Conservation (phyloP, 2,113 vertebrate genomes). For the Tautogolabrus adspersus region DNA sequence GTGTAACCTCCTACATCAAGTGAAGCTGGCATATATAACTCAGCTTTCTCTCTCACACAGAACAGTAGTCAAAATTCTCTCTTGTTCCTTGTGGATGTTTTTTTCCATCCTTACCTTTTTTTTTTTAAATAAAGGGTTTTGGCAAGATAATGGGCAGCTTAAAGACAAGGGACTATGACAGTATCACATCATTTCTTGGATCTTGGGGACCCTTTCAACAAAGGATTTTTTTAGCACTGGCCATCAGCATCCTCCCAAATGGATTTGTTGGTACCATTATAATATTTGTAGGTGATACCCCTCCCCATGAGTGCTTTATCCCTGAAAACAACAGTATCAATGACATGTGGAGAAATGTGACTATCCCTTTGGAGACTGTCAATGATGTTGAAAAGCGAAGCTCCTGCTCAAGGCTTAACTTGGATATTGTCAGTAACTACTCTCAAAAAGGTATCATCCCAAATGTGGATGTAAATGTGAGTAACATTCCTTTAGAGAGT, state of each 20-base stretch:
- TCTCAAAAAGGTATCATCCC: constrained; percentile 56
- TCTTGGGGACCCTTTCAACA: constrained; percentile 86
- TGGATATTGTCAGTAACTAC: constrained; percentile 68
- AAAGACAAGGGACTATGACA: constrained; percentile 83
- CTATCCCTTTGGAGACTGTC: constrained; percentile 58
- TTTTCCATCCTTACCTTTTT: neutral
- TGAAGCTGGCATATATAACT: constrained; percentile 1
- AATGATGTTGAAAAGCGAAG: constrained; percentile 54
- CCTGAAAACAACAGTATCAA: constrained; percentile 68
- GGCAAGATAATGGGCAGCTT: neutral
- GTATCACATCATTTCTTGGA: constrained; percentile 79
- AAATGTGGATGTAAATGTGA: constrained; percentile 73
- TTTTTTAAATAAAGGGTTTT: constrained; percentile 2
- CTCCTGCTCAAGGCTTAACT: constrained; percentile 71
- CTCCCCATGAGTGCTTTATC: constrained; percentile 72
- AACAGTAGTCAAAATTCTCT: neutral
- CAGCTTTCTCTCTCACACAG: neutral
- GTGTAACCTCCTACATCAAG: constrained; percentile 26
- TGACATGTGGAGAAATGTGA: constrained; percentile 69
- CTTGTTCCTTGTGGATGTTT: neutral
- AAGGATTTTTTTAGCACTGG: constrained; percentile 71
- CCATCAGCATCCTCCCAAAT: constrained; percentile 75
- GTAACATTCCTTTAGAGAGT: constrained; percentile 64
- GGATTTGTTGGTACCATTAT: constrained; percentile 74
- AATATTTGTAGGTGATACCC: constrained; percentile 74